Evolutionary conservation across 1,140 invertebrate species (phyloP).

Genomic region (Philotrypesis tridentata): DNA sequence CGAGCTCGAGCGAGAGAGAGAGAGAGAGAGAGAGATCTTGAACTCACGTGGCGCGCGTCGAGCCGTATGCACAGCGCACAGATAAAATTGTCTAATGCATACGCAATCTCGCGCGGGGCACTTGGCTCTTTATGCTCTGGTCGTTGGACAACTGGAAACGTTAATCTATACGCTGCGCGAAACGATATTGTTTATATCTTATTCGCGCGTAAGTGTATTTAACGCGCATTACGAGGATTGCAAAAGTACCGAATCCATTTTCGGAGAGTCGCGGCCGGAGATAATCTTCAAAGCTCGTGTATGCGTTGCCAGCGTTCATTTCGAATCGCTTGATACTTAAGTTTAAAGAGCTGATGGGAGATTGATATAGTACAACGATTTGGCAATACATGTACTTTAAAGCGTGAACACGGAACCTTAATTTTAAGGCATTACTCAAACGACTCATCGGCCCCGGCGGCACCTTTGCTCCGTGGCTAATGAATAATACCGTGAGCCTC

Average conservation of each 20-base stretch:
- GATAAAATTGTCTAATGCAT: slow-evolving; percentile 23
- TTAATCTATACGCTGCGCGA: not conserved
- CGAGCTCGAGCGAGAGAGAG: no score
- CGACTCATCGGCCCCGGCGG: slow-evolving; percentile 32
- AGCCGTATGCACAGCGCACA: not conserved
- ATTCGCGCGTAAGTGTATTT: not conserved
- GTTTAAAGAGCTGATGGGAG: slow-evolving; percentile 52
- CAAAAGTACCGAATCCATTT: not conserved
- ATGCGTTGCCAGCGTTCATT: slow-evolving; percentile 5
- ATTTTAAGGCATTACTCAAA: slow-evolving; percentile 53
- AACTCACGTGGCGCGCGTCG: slow-evolving; percentile 49
- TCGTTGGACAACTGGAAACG: not conserved
- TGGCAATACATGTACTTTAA: slow-evolving; percentile 54
- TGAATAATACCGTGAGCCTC: slow-evolving; percentile 38
- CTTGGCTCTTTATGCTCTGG: not conserved
- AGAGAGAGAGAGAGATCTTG: slow-evolving; percentile 43
- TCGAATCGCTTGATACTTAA: not conserved
- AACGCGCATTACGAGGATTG: not conserved
- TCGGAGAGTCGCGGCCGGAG: not conserved
- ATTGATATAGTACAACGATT: slow-evolving; percentile 60
- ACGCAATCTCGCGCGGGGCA: not conserved
- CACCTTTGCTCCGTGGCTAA: slow-evolving; percentile 22
- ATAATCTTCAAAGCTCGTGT: slow-evolving; percentile 18
- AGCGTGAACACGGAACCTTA: slow-evolving; percentile 41
- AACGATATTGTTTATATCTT: not conserved